Conservation (phyloP, 2,113 vertebrate species). For the Pollachius pollachius region DNA sequence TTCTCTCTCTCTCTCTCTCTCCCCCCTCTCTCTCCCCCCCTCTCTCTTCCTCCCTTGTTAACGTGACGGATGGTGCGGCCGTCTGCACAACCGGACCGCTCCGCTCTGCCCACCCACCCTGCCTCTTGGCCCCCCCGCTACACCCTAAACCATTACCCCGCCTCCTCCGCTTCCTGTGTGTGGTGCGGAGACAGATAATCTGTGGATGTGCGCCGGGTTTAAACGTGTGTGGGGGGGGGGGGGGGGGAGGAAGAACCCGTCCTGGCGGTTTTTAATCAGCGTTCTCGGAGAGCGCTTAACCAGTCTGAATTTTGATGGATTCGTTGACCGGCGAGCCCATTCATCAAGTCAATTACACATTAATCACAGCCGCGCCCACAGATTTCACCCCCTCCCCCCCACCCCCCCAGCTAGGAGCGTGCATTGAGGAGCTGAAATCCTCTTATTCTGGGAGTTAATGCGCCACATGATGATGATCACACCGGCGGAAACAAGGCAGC, state of each 20-base stretch:
- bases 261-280: slow-evolving; percentile 70
- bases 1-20: slow-evolving; percentile 56
- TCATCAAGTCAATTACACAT: slow-evolving; percentile 76
- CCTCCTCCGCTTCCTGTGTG: slow-evolving; percentile 14
- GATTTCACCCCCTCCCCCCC: slow-evolving; percentile 30
- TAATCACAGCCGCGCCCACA: slow-evolving; percentile 65
- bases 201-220: slow-evolving; percentile 64
- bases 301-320: slow-evolving; percentile 73
- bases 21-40: slow-evolving; percentile 19
- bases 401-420: too few species aligned
- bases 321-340: slow-evolving; percentile 64
- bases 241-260: slow-evolving; percentile 51
- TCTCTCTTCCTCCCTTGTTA: too few species aligned
- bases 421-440: neutral
- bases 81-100: slow-evolving; percentile 8
- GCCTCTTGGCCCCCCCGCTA: slow-evolving; percentile 12
- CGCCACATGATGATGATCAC: too few species aligned
- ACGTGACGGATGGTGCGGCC: too few species aligned
- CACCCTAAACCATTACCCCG: slow-evolving; percentile 52
- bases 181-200: slow-evolving; percentile 45
- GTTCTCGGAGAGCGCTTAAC: slow-evolving; percentile 64
- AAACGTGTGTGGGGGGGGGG: neutral
- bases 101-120: slow-evolving; percentile 24
- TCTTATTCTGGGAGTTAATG: too few species aligned
- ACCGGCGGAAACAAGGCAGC: too few species aligned